phyloP scores from a whole-genome alignment of 2,888 invertebrate genomes.

The Caenorhabditis auriculariae region DNA sequence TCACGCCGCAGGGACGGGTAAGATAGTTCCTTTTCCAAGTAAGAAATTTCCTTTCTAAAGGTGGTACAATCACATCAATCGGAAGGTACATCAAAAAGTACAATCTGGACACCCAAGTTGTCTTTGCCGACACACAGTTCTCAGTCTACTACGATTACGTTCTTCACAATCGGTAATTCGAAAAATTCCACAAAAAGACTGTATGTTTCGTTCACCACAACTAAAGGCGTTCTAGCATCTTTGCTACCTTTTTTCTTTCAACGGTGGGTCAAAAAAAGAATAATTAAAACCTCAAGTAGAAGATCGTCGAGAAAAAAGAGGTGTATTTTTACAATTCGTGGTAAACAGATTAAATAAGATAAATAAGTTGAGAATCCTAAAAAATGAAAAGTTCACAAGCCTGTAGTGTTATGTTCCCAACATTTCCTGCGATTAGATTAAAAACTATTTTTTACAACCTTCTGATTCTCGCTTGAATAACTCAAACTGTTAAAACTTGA shows the following conservation, averaged over 20 bases:
- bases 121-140: conserved; percentile 40
- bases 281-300: background rate
- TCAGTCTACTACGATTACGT: conserved; percentile 38
- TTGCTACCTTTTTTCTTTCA: too few relatives aligned
- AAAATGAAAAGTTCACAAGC: too few relatives aligned
- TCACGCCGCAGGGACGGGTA: conserved; percentile 51
- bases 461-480: background rate
- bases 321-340: too few relatives aligned
- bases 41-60: conserved; percentile 2
- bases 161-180: conserved; percentile 16
- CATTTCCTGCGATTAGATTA: background rate
- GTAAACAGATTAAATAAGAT: too few relatives aligned
- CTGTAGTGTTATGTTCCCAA: too few relatives aligned
- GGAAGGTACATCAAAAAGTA: conserved; percentile 37
- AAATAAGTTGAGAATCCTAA: too few relatives aligned
- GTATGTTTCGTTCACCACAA: too few relatives aligned
- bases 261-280: too few relatives aligned
- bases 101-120: conserved; percentile 23
- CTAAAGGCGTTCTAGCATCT: too few relatives aligned
- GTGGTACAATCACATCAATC: conserved; percentile 40
- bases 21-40: background rate
- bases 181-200: background rate
- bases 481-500: background rate
- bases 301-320: background rate
- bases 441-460: background rate